A percentile compares a stretch with the other conserved stretches of the same genome.
Conservation (phyloP, 2,888 invertebrate species). For the Cremastinae sp. region DNA sequence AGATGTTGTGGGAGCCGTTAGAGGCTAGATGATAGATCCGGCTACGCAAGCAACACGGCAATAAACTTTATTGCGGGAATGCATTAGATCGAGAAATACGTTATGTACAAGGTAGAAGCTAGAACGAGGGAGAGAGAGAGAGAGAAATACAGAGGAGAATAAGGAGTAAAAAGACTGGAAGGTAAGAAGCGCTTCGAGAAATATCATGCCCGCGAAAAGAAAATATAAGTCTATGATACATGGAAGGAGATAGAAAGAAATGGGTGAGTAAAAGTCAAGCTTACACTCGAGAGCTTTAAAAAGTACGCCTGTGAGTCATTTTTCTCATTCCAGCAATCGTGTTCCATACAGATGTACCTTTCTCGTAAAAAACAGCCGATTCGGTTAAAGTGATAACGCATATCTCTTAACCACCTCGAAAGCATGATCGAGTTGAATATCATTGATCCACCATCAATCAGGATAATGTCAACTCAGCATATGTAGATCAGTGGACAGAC, state of each 20-base stretch:
- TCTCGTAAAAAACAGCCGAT: constrained; percentile 7
- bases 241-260: not conserved
- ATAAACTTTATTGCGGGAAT: constrained; percentile 79
- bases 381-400: too few species aligned
- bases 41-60: constrained; percentile 73
- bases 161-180: not conserved
- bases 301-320: constrained; percentile 46
- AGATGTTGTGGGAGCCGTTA: constrained; percentile 49
- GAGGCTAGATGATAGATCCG: constrained; percentile 64
- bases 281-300: constrained; percentile 19
- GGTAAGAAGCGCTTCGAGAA: constrained; percentile 16
- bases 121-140: not conserved
- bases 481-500: too few species aligned
- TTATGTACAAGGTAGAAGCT: constrained; percentile 68
- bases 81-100: constrained; percentile 77
- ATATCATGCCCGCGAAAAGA: constrained; percentile 26
- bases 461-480: too few species aligned
- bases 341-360: constrained; percentile 33
- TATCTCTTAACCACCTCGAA: too few species aligned
- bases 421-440: too few species aligned
- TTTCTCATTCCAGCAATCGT: constrained; percentile 25
- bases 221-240: not conserved
- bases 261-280: constrained; percentile 9
- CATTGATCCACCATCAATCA: too few species aligned
- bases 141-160: constrained; percentile 26